Evolutionary conservation across 2,797 vertebrate species (phyloP).

Genomic region (Pampus argenteus): DNA sequence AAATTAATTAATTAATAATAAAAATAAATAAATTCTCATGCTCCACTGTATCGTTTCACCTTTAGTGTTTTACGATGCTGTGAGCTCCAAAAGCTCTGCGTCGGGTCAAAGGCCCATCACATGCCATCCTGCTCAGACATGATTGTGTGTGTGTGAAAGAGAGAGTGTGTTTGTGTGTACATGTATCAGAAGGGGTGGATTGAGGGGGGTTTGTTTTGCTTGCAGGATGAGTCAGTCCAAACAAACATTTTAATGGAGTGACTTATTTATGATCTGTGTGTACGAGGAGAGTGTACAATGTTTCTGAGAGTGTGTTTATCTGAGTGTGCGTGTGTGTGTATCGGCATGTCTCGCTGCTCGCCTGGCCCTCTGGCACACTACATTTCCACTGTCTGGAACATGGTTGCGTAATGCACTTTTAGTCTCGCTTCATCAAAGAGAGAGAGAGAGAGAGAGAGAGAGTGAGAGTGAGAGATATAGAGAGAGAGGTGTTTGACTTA

Average conservation of each 20-base stretch:
- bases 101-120: slow-evolving; percentile 67
- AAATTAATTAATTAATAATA: no score
- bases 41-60: slow-evolving; percentile 44
- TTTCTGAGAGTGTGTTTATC: slow-evolving; percentile 5
- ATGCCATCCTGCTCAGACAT: slow-evolving; percentile 56
- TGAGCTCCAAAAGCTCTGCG: slow-evolving; percentile 42
- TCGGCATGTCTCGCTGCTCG: slow-evolving; percentile 43
- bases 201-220: slow-evolving; percentile 75
- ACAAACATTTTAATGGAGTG: slow-evolving; percentile 80
- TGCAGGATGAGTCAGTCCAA: slow-evolving; percentile 73
- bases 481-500: slow-evolving; percentile 3
- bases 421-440: slow-evolving; percentile 55
- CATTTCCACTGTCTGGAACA: slow-evolving; percentile 79
- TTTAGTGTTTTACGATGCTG: slow-evolving; percentile 57
- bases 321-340: slow-evolving; percentile 33
- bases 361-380: slow-evolving; percentile 64
- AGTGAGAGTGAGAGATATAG: no score
- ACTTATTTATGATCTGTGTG: slow-evolving; percentile 77
- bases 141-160: slow-evolving; percentile 7
- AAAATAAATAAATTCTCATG: slow-evolving; percentile 51
- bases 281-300: slow-evolving; percentile 26
- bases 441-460: slow-evolving; percentile 12
- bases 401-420: slow-evolving; percentile 76
- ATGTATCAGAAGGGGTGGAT: background rate
- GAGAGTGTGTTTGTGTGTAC: slow-evolving; percentile 14